Evolutionary conservation across 2,797 vertebrate genomes (phyloP), one percentile per base, ranked within the genome.

Genomic region (Peromyscus attwateri): DNA sequence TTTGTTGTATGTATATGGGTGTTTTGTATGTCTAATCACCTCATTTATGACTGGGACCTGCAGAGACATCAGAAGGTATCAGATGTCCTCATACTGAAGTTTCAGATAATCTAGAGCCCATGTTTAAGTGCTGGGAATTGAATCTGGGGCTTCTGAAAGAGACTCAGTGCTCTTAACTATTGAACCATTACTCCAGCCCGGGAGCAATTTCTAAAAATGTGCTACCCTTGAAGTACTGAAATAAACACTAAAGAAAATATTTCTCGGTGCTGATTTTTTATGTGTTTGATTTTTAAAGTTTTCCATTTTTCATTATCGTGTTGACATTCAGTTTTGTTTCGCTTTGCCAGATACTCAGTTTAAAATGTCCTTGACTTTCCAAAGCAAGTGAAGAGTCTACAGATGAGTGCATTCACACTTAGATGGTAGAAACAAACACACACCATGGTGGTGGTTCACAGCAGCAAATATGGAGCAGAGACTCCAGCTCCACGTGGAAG

Each of bases 231-330:
- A 84, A 89, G 11, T 60, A 77, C 17, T 95, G 27, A n/a, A 91
- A 89, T 91, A 52, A 94, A 80, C 0, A 52, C 11, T 55, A 60
- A 29, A 85, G 37, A 97, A 96, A 88, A 73, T 84, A 77, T 68
- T 94, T 96, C 16, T 77, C 14, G 77, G 21, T 27, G 55, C 3
- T 91, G 6, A 9, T 21, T 68, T 79, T 84, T 68, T 17, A 81
- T 46, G 37, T 11, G 70, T 90, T 88, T 95, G 84, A 71, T 88
- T 96, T 92, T 93, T 43, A 87, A 87, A 87, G 1, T 60, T 87
- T 55, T 25, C 6, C 14, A 62, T 95, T 89, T 93, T 92, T 57
- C 34, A 81, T 37, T 92, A 31, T 14, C 25, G 27, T 7, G 4
- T 43, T 87, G 19, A 3, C 37, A 90, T 76, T 1, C 46, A 68